These are phyloP conservation scores for Eolophus roseicapilla DNA, from an alignment of 2,113 vertebrate genomes.

Conservation along the genomic window DNA sequence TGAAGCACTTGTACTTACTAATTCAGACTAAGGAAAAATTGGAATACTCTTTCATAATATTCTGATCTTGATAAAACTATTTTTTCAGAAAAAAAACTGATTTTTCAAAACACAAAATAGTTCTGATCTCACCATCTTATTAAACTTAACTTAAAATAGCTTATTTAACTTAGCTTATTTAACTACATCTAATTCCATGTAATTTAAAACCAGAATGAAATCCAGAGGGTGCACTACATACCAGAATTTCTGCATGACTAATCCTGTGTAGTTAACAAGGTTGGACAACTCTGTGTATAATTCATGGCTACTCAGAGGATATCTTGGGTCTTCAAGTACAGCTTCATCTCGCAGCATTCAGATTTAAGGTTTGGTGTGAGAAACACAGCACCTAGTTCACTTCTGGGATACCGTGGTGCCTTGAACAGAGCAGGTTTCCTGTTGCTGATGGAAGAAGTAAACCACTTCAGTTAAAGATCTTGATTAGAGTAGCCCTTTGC, in stretches of 20 bases:
- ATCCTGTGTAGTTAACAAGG: background rate
- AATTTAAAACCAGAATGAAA: background rate
- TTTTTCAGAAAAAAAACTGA: background rate
- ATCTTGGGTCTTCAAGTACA: background rate
- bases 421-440: background rate
- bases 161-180: background rate
- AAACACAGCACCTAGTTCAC: background rate
- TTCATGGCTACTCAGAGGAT: constrained; percentile 30
- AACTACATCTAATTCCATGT: background rate
- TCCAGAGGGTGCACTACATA: background rate
- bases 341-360: background rate
- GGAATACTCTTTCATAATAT: background rate
- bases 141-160: background rate
- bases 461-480: background rate
- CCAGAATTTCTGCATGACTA: constrained; percentile 25
- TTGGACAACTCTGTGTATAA: constrained; percentile 48
- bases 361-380: background rate
- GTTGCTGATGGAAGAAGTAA: background rate
- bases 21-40: background rate
- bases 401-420: background rate
- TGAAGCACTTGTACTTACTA: background rate
- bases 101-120: background rate
- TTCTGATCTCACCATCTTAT: background rate
- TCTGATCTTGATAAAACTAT: background rate
- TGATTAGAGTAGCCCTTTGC: background rate